Evolutionary conservation across 2,113 vertebrate species (phyloP).

Genomic region (Procapra przewalskii): DNA sequence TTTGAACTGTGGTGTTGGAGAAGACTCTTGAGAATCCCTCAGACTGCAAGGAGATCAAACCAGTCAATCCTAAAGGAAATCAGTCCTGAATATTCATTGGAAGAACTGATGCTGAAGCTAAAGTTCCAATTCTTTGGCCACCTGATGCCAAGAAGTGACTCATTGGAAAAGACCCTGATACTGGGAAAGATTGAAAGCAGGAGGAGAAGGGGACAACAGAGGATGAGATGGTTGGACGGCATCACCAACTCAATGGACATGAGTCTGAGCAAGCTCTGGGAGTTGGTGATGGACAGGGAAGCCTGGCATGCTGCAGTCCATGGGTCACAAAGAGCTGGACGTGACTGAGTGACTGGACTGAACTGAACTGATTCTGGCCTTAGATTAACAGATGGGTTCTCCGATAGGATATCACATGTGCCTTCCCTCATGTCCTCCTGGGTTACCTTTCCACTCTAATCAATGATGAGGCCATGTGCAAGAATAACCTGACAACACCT

Average conservation of each 20-base stretch:
- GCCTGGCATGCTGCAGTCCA: background rate
- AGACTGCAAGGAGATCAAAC: background rate
- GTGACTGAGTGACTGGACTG: background rate
- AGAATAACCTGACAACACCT: background rate
- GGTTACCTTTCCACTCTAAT: background rate
- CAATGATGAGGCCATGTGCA: background rate
- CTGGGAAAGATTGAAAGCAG: background rate
- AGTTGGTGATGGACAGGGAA: background rate
- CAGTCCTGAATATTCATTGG: background rate
- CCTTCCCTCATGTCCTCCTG: background rate
- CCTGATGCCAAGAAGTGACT: background rate
- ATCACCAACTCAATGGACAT: background rate
- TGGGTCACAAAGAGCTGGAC: background rate
- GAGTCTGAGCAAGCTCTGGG: background rate
- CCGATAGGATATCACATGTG: accelerated
- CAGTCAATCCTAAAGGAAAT: background rate
- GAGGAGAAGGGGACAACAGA: background rate
- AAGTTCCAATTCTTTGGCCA: background rate
- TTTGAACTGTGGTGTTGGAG: background rate
- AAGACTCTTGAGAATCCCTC: background rate
- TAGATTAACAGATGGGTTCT: background rate
- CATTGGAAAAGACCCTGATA: background rate
- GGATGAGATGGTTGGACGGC: background rate
- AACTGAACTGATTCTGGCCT: background rate
- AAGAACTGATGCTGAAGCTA: background rate